These are phyloP conservation scores for Mustela lutreola DNA, from an alignment of 2,113 vertebrate species.

Conservation along the genomic window DNA sequence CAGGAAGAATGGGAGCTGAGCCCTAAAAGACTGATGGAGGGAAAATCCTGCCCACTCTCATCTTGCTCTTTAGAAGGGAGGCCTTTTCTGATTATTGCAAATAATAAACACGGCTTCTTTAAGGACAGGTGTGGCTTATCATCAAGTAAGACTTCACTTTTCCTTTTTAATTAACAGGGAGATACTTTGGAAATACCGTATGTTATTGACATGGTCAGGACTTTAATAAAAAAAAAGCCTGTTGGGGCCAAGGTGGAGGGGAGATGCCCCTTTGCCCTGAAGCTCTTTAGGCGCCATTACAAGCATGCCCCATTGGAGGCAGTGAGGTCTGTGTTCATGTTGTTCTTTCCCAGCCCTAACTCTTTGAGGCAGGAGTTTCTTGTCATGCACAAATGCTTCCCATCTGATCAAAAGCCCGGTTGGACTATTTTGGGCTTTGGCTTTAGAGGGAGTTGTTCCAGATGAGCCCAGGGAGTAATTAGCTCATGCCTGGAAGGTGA, in stretches of 20 bases:
- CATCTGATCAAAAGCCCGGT: slow-evolving; percentile 57
- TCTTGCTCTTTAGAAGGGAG: background rate
- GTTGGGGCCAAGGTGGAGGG: background rate
- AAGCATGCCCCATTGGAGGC: background rate
- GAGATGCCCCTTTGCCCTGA: background rate
- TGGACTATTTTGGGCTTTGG: slow-evolving; percentile 76
- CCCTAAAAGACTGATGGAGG: background rate
- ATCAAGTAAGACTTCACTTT: background rate
- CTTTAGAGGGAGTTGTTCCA: slow-evolving; percentile 74
- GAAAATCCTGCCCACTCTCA: background rate
- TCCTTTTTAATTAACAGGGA: background rate
- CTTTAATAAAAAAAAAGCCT: background rate
- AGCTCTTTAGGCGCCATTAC: background rate
- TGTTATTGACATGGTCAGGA: background rate
- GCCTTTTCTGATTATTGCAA: background rate
- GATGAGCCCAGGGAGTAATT: slow-evolving; percentile 78
- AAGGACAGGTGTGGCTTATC: background rate
- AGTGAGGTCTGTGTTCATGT: background rate
- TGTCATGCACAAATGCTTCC: slow-evolving; percentile 73
- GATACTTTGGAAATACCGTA: background rate
- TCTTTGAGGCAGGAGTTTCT: slow-evolving; percentile 60
- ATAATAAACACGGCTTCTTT: background rate
- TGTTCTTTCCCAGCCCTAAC: slow-evolving; percentile 61
- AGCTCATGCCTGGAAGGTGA: slow-evolving; percentile 77
- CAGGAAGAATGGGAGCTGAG: too few relatives aligned